These are phyloP conservation scores for Gerris lacustris DNA, from an alignment of 2,888 invertebrate genomes.

Conservation along the genomic window DNA sequence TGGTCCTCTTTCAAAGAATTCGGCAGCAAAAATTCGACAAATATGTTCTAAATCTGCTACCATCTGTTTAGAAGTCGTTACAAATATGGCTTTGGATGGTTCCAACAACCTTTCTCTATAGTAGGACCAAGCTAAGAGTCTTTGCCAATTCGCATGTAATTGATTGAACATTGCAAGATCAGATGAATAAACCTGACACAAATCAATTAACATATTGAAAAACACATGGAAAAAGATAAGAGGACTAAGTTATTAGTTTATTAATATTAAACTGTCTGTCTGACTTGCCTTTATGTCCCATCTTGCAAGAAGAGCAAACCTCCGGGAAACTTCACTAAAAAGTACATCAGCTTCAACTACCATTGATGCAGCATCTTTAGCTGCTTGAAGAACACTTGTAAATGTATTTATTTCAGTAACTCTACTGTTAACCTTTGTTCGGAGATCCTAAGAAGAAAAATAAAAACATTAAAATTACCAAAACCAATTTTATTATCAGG, in stretches of 20 bases:
- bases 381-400: conserved; percentile 6
- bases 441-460: not conserved
- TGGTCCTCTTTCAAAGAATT: conserved; percentile 5
- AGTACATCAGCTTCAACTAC: conserved; percentile 4
- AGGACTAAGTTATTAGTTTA: too few species aligned
- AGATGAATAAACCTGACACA: not conserved
- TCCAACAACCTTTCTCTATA: conserved; percentile 2
- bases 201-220: not conserved
- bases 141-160: conserved; percentile 2
- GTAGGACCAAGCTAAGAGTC: not conserved
- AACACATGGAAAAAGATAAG: too few species aligned
- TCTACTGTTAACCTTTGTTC: not conserved
- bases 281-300: not conserved
- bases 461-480: too few species aligned
- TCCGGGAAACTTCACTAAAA: not conserved
- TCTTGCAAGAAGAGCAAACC: conserved; percentile 8
- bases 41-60: conserved; percentile 3
- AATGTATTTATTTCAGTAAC: conserved; percentile 2
- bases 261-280: too few species aligned
- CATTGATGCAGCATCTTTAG: conserved; percentile 9
- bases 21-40: not conserved
- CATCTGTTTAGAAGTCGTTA: conserved; percentile 5
- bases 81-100: conserved; percentile 5
- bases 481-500: too few species aligned
- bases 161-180: not conserved